Evolutionary conservation across 2,113 vertebrate species (phyloP).

Genomic region (Thamnaconus septentrionalis): DNA sequence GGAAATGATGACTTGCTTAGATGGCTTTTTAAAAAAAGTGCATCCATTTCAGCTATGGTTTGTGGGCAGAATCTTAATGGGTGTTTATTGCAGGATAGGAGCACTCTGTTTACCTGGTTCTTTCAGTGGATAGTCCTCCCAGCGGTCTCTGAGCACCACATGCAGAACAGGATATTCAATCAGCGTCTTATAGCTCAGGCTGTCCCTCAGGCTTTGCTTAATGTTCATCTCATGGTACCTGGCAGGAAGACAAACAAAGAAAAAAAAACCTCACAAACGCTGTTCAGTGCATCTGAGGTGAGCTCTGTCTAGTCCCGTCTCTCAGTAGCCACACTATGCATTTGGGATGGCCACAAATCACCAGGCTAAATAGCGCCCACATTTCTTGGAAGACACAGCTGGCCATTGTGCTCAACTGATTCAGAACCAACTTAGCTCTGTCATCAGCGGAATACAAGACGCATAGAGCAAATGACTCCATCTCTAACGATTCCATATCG

Average conservation of each 20-base stretch:
- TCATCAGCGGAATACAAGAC: conserved; percentile 22
- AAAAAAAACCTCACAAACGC: not conserved
- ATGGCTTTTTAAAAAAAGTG: too few species aligned
- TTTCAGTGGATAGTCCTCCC: conserved; percentile 76
- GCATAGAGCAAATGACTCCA: not conserved
- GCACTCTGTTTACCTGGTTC: conserved; percentile 74
- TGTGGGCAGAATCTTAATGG: not conserved
- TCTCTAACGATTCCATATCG: not conserved
- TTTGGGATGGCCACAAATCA: conserved; percentile 58
- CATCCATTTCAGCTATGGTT: too few species aligned
- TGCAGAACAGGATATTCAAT: conserved; percentile 90
- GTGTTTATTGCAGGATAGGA: not conserved
- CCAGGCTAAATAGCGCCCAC: conserved; percentile 40
- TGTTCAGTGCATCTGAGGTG: conserved; percentile 33
- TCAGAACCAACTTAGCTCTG: conserved; percentile 22
- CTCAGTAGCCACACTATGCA: conserved; percentile 45
- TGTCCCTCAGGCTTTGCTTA: conserved; percentile 83
- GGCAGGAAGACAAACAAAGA: conserved; percentile 15
- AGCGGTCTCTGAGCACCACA: conserved; percentile 79
- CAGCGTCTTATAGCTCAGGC: conserved; percentile 86
- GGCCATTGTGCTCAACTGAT: conserved; percentile 19
- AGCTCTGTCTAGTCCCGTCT: conserved; percentile 51
- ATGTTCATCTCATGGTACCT: conserved; percentile 88
- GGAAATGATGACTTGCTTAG: too few species aligned
- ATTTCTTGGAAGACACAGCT: conserved; percentile 34